Conservation (phyloP, 2,888 invertebrate genomes). For the Acanthococcus lagerstroemiae region DNA sequence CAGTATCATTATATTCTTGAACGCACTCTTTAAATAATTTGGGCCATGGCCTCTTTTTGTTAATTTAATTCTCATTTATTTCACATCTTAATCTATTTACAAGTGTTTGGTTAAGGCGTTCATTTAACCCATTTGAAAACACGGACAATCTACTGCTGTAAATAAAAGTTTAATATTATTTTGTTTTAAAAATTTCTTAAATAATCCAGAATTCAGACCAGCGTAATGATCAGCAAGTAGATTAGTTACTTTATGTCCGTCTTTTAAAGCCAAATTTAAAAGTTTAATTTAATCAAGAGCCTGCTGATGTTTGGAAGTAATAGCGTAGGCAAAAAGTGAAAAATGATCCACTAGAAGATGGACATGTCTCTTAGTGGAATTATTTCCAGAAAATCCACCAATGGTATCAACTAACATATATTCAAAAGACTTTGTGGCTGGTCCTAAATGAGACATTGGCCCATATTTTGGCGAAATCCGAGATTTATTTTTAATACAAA, state of each 20-base stretch:
- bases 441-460: constrained; percentile 36
- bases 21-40: neutral
- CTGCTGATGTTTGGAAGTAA: neutral
- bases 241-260: neutral
- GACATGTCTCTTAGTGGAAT: too few species aligned
- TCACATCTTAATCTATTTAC: neutral
- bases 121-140: constrained; percentile 11
- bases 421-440: too few species aligned
- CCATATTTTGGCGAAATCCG: constrained; percentile 36
- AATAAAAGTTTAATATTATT: neutral
- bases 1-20: neutral
- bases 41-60: too few species aligned
- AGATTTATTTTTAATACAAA: too few species aligned
- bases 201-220: neutral
- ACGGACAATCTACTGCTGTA: constrained; percentile 19
- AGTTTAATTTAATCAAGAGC: neutral
- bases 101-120: too few species aligned
- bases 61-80: neutral
- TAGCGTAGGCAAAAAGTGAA: neutral
- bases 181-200: neutral
- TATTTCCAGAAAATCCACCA: too few species aligned
- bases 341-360: constrained; percentile 38
- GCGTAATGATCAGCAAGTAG: neutral
- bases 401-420: too few species aligned
- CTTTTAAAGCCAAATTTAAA: neutral